Conservation (phyloP, 37 sponge, comb jelly and placozoan genomes). For the Haliclona indistincta region DNA sequence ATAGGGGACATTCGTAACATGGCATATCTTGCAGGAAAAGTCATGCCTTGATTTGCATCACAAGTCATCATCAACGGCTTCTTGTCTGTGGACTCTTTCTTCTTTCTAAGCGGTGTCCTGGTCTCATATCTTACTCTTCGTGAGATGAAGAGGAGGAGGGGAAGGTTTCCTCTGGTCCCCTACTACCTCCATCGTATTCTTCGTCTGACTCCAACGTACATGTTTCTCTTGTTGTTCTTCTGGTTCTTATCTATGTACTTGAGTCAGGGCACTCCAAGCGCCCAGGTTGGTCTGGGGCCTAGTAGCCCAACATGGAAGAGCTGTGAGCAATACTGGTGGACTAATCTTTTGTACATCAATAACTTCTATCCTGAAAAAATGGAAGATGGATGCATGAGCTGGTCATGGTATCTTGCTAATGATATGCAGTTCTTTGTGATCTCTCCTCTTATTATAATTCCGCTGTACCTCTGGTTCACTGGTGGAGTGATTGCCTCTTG, state of each 20-base stretch:
- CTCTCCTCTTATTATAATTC: conserved; percentile 50
- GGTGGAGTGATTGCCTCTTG: background rate
- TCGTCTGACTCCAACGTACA: conserved; percentile 59
- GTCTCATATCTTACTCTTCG: conserved; percentile 59
- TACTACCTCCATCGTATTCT: conserved; percentile 72
- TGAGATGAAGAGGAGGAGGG: conserved; percentile 49
- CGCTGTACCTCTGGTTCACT: conserved; percentile 25
- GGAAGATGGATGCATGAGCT: conserved; percentile 31
- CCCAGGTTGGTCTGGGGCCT: background rate
- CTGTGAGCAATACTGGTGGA: conserved; percentile 71
- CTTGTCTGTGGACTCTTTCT: conserved; percentile 72
- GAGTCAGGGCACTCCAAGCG: conserved; percentile 1
- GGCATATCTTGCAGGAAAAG: background rate
- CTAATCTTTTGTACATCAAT: conserved; percentile 65
- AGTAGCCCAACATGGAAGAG: background rate
- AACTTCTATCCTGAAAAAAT: conserved; percentile 63
- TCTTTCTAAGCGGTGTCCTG: conserved; percentile 75
- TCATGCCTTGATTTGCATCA: conserved; percentile 32
- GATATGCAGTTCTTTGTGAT: conserved; percentile 73
- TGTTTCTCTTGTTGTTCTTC: conserved; percentile 47
- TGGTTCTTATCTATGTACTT: conserved; percentile 26
- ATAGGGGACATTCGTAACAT: background rate
- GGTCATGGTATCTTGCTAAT: conserved; percentile 68
- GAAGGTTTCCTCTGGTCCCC: conserved; percentile 39
- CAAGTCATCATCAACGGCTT: conserved; percentile 63